phyloP scores from a whole-genome alignment of 2,113 vertebrate genomes.

The Cacatua alba region DNA sequence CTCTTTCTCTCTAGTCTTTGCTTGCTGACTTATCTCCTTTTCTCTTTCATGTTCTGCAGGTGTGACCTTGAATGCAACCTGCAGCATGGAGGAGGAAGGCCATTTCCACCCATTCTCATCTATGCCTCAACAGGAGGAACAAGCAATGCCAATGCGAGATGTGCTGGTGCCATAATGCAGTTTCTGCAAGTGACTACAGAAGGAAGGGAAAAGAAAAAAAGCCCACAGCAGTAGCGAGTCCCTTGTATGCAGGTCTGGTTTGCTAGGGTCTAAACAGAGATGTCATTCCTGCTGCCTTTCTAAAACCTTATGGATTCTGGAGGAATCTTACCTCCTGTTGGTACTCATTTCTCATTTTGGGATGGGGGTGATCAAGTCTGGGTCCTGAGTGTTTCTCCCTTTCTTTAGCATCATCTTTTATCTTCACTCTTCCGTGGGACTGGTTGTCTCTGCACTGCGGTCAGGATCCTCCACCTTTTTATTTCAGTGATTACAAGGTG shows the following conservation, averaged over 20 bases:
- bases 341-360: neutral
- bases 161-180: neutral
- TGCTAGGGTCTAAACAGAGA: neutral
- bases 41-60: neutral
- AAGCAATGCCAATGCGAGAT: rapidly evolving
- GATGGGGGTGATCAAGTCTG: neutral
- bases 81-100: neutral
- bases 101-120: rapidly evolving
- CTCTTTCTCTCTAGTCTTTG: neutral
- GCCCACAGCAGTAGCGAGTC: rapidly evolving
- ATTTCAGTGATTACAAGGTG: neutral
- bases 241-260: neutral
- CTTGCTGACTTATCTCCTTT: neutral
- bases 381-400: neutral
- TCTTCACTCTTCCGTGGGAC: neutral
- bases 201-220: neutral
- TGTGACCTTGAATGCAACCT: neutral
- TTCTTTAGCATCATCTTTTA: neutral
- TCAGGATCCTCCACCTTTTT: neutral
- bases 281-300: neutral
- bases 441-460: neutral
- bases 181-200: neutral
- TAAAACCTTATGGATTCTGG: neutral
- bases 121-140: neutral
- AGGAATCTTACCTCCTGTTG: neutral